Evolutionary conservation across 2,113 vertebrate species (phyloP).

Genomic region (Coptodon rendalli): DNA sequence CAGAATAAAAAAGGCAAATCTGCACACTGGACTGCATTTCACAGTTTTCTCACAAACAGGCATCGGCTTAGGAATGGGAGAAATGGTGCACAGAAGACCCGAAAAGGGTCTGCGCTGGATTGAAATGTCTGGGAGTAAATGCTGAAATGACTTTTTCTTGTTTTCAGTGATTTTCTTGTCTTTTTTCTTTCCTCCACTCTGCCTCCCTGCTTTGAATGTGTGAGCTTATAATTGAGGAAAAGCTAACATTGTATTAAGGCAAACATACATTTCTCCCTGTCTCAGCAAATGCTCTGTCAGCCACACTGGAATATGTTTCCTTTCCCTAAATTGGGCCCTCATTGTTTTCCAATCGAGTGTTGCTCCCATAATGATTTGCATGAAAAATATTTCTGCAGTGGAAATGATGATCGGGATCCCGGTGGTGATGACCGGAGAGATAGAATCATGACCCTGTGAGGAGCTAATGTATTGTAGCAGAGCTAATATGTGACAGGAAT

Average conservation of each 20-base stretch:
- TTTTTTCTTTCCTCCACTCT: neutral
- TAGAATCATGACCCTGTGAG: slow-evolving; percentile 61
- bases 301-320: slow-evolving; percentile 36
- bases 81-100: neutral
- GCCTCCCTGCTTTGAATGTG: neutral
- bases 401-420: slow-evolving; percentile 62
- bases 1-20: slow-evolving; percentile 28
- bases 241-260: slow-evolving; percentile 16
- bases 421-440: slow-evolving; percentile 59
- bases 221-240: slow-evolving; percentile 33
- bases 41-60: slow-evolving; percentile 9
- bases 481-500: slow-evolving; percentile 62
- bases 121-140: neutral
- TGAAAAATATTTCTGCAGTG: slow-evolving; percentile 62
- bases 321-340: slow-evolving; percentile 38
- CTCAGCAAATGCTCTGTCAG: slow-evolving; percentile 53
- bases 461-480: slow-evolving; percentile 68
- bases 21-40: slow-evolving; percentile 19
- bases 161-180: neutral
- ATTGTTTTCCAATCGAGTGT: slow-evolving; percentile 52
- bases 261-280: slow-evolving; percentile 26
- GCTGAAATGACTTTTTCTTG: neutral
- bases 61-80: neutral
- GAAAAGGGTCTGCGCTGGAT: neutral
- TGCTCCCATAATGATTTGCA: slow-evolving; percentile 46